These are phyloP conservation scores for Adelosebastes latens DNA, from an alignment of 2,797 vertebrate species.

Conservation along the genomic window DNA sequence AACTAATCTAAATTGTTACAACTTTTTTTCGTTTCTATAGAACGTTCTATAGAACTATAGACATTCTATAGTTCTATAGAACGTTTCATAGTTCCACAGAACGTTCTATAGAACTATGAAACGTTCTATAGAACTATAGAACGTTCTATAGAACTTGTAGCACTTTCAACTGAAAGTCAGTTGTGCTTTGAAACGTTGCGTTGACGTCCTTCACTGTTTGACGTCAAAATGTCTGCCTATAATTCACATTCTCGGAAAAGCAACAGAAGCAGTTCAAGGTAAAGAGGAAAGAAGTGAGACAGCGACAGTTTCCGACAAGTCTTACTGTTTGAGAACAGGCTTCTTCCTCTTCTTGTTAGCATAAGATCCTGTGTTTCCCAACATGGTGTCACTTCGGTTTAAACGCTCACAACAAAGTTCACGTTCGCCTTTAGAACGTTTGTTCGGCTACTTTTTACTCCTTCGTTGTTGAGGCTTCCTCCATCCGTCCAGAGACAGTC, in stretches of 20 bases:
- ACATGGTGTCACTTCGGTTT: constrained; percentile 66
- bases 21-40: too few relatives aligned
- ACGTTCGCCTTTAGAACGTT: background rate
- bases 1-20: too few relatives aligned
- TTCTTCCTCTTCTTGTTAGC: constrained; percentile 87
- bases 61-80: too few relatives aligned
- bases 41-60: too few relatives aligned
- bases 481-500: background rate
- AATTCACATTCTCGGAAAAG: background rate
- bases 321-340: constrained; percentile 85
- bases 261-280: background rate
- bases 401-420: constrained; percentile 1
- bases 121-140: too few relatives aligned
- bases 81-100: too few relatives aligned
- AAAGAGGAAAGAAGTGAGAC: too few relatives aligned
- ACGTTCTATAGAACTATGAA: too few relatives aligned
- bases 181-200: background rate
- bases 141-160: too few relatives aligned
- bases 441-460: constrained; percentile 21
- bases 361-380: constrained; percentile 76
- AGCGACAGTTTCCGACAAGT: background rate
- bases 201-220: background rate
- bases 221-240: background rate
- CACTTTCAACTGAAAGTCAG: background rate
- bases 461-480: background rate